These are phyloP conservation scores for Rhaphigaster nebulosa DNA, from an alignment of 2,888 invertebrate genomes.

Conservation along the genomic window DNA sequence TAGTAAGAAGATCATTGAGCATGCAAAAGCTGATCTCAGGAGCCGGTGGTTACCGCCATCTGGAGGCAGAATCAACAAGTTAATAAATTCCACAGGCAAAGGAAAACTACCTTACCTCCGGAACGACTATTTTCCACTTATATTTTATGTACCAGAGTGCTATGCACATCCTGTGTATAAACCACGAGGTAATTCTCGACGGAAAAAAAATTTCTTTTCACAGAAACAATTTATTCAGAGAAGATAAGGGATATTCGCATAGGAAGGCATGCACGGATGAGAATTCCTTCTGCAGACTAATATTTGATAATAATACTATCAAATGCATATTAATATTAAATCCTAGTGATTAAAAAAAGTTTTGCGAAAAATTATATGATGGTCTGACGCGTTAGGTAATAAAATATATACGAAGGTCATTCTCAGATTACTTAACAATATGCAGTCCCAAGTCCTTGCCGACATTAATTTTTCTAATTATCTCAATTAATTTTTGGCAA, in stretches of 20 bases:
- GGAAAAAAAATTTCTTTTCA: not conserved
- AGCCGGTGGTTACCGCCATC: not conserved
- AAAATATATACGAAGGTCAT: no score
- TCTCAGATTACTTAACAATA: no score
- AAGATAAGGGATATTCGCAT: not conserved
- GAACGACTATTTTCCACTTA: not conserved
- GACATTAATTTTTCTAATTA: no score
- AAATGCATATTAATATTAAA: no score
- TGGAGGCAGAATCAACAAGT: constrained; percentile 20
- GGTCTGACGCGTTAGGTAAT: no score
- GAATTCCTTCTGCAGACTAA: not conserved
- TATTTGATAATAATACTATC: no score
- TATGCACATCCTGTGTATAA: not conserved
- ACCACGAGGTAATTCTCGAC: not conserved
- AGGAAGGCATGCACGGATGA: not conserved
- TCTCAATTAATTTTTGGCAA: no score
- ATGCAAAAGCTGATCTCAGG: not conserved
- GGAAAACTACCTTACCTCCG: not conserved
- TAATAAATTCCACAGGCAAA: not conserved
- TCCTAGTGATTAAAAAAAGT: no score
- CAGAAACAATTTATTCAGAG: not conserved
- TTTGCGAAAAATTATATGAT: no score
- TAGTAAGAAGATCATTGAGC: not conserved
- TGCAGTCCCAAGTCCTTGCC: no score
- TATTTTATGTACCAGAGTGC: not conserved